Conservation (phyloP, 2,113 vertebrate genomes). For the Hirundichthys speculiger region DNA sequence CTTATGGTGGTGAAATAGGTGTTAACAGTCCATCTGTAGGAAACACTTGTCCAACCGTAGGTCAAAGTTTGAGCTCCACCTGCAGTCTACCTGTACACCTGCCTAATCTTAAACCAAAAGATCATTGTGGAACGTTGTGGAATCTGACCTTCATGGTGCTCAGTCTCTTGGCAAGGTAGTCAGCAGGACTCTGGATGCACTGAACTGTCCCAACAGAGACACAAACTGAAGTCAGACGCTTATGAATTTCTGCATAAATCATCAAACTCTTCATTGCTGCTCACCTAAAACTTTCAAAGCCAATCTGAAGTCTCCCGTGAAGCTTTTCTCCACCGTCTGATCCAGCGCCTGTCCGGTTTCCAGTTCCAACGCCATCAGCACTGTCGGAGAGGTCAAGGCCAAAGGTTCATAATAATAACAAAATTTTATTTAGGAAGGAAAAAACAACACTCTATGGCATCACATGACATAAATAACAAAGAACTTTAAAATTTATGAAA, state of each 20-base stretch:
- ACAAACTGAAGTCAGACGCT: background rate
- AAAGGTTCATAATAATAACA: no score
- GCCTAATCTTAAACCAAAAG: no score
- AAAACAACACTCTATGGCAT: no score
- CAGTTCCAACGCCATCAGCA: conserved; percentile 68
- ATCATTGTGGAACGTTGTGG: no score
- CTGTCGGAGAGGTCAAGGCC: conserved; percentile 34
- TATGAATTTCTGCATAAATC: background rate
- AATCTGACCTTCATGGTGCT: conserved; percentile 61
- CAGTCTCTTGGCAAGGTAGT: conserved; percentile 72
- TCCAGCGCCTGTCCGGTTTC: conserved; percentile 41
- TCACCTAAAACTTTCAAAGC: conserved; percentile 73
- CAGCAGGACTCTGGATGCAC: conserved; percentile 60
- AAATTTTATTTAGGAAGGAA: no score
- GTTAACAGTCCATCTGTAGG: no score
- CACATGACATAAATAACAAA: no score
- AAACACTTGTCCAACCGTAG: no score
- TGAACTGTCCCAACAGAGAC: conserved; percentile 54
- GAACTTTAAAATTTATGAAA: no score
- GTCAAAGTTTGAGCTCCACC: no score
- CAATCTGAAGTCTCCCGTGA: conserved; percentile 68
- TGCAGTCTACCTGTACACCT: no score
- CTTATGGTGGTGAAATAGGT: no score
- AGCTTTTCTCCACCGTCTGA: conserved; percentile 63
- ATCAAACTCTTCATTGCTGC: background rate